These are phyloP conservation scores for Columbina picui DNA, from an alignment of 2,113 vertebrate genomes.

Conservation along the genomic window DNA sequence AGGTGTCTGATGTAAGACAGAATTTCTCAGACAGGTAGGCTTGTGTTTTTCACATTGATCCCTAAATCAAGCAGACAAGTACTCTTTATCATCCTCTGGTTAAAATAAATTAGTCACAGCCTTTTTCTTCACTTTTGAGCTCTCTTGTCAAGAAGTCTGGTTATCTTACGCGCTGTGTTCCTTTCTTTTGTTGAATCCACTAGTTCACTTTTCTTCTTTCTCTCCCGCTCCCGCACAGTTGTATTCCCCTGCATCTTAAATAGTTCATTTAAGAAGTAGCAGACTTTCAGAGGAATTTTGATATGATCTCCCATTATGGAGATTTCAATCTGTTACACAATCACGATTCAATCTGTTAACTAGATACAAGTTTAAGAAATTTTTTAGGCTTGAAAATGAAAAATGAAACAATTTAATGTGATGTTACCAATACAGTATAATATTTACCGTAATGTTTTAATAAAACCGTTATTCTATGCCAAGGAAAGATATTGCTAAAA, in stretches of 20 bases:
- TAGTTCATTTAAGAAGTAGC: slow-evolving; percentile 6
- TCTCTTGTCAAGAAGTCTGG: background rate
- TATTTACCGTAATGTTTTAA: slow-evolving; percentile 7
- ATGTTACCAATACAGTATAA: background rate
- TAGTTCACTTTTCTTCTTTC: background rate
- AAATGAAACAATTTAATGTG: background rate
- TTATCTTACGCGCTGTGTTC: background rate
- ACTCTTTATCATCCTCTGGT: background rate
- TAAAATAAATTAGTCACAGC: background rate
- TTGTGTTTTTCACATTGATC: background rate
- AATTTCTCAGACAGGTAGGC: background rate
- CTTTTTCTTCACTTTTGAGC: background rate
- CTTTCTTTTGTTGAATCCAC: background rate
- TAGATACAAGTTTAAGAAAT: slow-evolving; percentile 9
- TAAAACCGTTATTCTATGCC: background rate
- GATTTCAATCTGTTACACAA: slow-evolving; percentile 63
- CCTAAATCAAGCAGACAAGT: background rate
- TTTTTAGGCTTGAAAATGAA: slow-evolving; percentile 8
- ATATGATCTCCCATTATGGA: slow-evolving; percentile 55
- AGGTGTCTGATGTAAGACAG: background rate
- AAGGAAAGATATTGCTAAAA: background rate
- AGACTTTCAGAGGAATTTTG: slow-evolving; percentile 44
- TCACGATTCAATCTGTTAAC: slow-evolving; percentile 55
- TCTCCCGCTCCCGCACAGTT: background rate
- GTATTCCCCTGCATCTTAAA: slow-evolving; percentile 31